phyloP scores from a whole-genome alignment of 2,113 vertebrate genomes.

The Erythrocercus mccallii region DNA sequence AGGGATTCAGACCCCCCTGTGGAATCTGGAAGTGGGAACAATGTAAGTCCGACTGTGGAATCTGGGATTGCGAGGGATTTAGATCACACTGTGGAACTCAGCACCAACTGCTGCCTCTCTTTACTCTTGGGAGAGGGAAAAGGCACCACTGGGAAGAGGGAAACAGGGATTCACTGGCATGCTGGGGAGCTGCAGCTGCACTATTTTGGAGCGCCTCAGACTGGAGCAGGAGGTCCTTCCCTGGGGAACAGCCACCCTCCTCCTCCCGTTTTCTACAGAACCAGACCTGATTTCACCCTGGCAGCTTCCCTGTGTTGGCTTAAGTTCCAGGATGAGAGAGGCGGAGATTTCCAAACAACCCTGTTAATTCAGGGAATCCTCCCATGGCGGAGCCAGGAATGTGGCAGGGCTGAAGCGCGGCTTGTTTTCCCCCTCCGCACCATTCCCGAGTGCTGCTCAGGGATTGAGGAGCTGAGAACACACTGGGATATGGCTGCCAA shows the following conservation, averaged over 20 bases:
- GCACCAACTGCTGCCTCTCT: neutral
- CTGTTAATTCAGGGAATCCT: neutral
- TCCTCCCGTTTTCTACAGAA: neutral
- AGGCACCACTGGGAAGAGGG: neutral
- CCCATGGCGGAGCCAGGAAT: neutral
- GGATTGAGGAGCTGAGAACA: neutral
- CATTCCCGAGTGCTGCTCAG: rapidly evolving
- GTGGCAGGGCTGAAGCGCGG: neutral
- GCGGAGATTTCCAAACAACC: neutral
- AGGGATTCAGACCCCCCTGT: neutral
- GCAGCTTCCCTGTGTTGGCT: neutral
- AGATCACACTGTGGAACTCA: neutral
- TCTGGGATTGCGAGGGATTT: neutral
- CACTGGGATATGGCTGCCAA: neutral
- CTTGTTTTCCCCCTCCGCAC: neutral
- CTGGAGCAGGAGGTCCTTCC: neutral
- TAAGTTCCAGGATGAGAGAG: neutral
- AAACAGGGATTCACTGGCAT: neutral
- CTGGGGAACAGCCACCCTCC: neutral
- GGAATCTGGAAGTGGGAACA: neutral
- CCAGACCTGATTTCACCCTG: neutral
- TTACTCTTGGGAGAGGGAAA: rapidly evolving
- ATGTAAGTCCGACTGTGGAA: neutral
- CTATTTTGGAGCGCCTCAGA: neutral
- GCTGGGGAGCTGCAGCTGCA: neutral